phyloP scores from a whole-genome alignment of 1,140 invertebrate genomes.

The Halesus radiatus region DNA sequence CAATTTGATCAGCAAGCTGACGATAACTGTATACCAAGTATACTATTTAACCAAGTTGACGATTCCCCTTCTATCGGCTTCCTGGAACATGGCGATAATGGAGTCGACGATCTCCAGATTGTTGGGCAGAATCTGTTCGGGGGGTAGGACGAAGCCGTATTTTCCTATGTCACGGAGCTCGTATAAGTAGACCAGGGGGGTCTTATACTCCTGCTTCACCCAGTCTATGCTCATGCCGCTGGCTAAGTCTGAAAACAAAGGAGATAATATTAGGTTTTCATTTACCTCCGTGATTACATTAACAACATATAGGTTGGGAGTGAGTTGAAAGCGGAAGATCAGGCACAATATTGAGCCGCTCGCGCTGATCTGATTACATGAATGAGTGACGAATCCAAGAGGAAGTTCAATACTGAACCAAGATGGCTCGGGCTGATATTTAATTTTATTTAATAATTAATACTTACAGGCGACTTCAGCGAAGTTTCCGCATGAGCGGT shows the following conservation, averaged over 20 bases:
- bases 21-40: no score
- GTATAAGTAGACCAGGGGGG: constrained; percentile 77
- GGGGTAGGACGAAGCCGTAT: constrained; percentile 83
- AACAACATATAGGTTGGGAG: no score
- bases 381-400: no score
- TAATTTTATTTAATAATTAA: constrained; percentile 9
- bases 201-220: constrained; percentile 75
- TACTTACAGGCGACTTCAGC: constrained; percentile 71
- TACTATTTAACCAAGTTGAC: constrained; percentile 53
- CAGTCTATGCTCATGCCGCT: constrained; percentile 81
- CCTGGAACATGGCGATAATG: constrained; percentile 73
- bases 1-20: no score
- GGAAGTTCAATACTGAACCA: no score
- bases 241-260: no score
- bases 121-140: constrained; percentile 80
- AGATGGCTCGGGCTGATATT: no score
- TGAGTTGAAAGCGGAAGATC: no score
- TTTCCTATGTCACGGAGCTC: constrained; percentile 80
- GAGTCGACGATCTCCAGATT: constrained; percentile 79
- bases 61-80: constrained; percentile 66
- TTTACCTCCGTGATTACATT: no score
- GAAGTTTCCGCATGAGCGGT: constrained; percentile 67
- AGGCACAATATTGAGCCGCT: no score
- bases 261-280: no score
- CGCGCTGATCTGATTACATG: no score